Evolutionary conservation across 2,113 vertebrate genomes (phyloP), one percentile per base, ranked within the genome.

Genomic region (Onychostruthus taczanowskii): DNA sequence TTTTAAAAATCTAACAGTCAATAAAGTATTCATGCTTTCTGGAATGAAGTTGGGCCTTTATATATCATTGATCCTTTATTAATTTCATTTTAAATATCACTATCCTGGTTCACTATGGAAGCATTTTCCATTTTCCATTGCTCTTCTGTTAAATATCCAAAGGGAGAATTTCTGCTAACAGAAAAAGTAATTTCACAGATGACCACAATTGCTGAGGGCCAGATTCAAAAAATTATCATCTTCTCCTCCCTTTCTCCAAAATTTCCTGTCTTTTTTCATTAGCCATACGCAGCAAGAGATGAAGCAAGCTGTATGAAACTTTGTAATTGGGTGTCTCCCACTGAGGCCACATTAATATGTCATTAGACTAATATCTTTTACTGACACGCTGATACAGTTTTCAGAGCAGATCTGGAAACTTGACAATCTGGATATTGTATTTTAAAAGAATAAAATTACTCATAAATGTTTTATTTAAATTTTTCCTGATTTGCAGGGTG

Each of bases 141-240:
- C 77, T 87, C 79, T 95, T 90, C 89, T 23, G 33, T 95, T 94
- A 87, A 96, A 87, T 93, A 81, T 84, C 93, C 90, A 91, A 83
- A 85, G 90, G 83, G 66, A 91, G 79, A 92, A 81, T 85, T 70
- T 92, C 89, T 96, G 90, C 93, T 96, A 88, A 82, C 43, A 70
- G 90, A 92, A 94, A 94, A 96, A 94, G 94, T 95, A 95, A 95
- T 96, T 95, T 96, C 93, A 95, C 75, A 92, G 88, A 93, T 93
- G 91, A 93, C 88, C 84, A 92, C 70, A 70, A 59, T 44, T 92
- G 93, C 95, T 95, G 86, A 89, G 49, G 92, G 93, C 87, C 83
- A 91, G 86, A 74, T 93, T 94, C 37, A 44, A 84, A 87, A 92
- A 93, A 82, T 70, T 2, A 63, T 84, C 70, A 64, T 91, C 61